Conservation (phyloP, 2,797 vertebrate genomes). For the Xyrichtys novacula region DNA sequence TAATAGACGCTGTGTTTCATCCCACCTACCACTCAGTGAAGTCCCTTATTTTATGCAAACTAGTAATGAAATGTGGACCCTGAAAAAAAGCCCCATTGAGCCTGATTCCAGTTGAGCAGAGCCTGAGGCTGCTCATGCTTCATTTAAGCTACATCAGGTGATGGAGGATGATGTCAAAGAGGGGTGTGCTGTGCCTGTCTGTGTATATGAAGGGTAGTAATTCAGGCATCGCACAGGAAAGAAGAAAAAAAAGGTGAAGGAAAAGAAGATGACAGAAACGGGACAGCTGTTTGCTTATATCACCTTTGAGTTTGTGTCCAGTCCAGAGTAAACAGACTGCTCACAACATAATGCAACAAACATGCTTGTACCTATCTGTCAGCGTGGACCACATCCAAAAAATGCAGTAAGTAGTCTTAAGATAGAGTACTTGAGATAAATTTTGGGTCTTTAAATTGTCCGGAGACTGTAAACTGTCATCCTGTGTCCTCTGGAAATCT, state of each 20-base stretch:
- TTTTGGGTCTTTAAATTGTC: not conserved
- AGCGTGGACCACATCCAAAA: not conserved
- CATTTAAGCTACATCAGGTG: not conserved
- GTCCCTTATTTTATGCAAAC: not conserved
- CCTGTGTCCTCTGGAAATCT: conserved; percentile 2
- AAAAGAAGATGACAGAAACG: conserved; percentile 4
- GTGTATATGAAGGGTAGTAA: not conserved
- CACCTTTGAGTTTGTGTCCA: not conserved
- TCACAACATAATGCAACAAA: not conserved
- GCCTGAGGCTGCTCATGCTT: not conserved
- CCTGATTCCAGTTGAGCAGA: not conserved
- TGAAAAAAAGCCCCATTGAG: not conserved
- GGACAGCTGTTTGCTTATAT: not conserved
- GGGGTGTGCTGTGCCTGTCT: not conserved
- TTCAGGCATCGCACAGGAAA: not conserved
- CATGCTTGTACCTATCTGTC: not conserved
- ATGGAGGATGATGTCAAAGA: not conserved
- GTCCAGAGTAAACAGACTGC: not conserved
- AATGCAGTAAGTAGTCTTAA: not conserved
- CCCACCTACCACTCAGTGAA: not conserved
- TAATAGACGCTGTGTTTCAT: not conserved
- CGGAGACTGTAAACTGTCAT: conserved; percentile 7
- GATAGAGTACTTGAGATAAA: not conserved
- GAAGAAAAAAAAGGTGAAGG: not conserved
- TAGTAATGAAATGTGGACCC: not conserved